Evolutionary conservation across 2,113 vertebrate species (phyloP).

Genomic region (Pardalotus punctatus): DNA sequence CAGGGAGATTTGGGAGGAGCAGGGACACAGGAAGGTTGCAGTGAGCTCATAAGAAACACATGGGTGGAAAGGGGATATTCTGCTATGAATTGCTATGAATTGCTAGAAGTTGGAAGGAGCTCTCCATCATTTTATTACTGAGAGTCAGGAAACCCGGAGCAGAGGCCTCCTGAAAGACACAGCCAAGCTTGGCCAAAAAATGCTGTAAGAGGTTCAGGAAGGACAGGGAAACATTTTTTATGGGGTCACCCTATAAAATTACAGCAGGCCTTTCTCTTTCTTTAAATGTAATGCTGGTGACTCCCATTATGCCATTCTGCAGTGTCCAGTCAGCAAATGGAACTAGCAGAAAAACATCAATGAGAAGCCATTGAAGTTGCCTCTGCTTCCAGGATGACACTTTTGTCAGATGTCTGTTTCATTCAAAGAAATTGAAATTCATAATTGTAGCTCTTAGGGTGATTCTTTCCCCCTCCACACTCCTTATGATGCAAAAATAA

Average conservation of each 20-base stretch:
- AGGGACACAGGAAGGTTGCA: not conserved
- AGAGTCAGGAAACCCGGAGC: not conserved
- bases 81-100: not conserved
- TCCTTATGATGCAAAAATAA: slow-evolving; percentile 12
- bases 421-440: not conserved
- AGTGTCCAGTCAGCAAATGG: not conserved
- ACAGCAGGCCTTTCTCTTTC: not conserved
- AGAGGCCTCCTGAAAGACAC: not conserved
- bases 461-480: accelerated
- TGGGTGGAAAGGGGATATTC: not conserved
- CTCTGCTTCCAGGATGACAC: not conserved
- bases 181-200: not conserved
- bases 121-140: no score
- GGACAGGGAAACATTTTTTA: accelerated
- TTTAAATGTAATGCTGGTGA: not conserved
- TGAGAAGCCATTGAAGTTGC: not conserved
- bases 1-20: not conserved
- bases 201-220: not conserved
- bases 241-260: not conserved
- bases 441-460: not conserved
- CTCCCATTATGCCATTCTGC: not conserved
- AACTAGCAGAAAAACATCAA: not conserved
- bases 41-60: not conserved
- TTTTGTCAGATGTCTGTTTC: not conserved
- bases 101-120: not conserved